Conservation (phyloP, 1,140 invertebrate genomes). For the Temnothorax nylanderi region DNA sequence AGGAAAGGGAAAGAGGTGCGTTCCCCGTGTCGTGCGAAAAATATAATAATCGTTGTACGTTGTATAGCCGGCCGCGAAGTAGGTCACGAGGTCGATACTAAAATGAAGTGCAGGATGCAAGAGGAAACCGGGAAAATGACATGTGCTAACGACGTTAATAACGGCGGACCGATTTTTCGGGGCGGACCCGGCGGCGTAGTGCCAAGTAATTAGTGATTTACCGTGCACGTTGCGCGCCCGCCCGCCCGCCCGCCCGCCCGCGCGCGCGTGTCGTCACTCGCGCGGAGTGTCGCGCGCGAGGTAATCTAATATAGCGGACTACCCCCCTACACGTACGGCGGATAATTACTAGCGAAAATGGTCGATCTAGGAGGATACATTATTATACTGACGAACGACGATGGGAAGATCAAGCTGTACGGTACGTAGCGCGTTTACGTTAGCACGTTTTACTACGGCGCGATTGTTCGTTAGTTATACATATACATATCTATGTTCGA, state of each 20-base stretch:
- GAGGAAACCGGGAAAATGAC: constrained; percentile 66
- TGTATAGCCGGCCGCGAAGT: constrained; percentile 42
- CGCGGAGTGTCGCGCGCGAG: constrained; percentile 41
- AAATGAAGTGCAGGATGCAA: constrained; percentile 63
- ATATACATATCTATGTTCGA: neutral
- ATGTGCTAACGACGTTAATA: constrained; percentile 68
- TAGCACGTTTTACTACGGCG: neutral
- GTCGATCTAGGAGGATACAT: constrained; percentile 98
- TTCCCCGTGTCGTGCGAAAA: constrained; percentile 33
- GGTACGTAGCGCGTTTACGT: constrained; percentile 88
- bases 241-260: too few species aligned
- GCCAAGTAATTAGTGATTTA: constrained; percentile 59
- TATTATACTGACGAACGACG: constrained; percentile 97
- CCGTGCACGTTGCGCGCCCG: constrained; percentile 24
- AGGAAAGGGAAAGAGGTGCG: constrained; percentile 2
- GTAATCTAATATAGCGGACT: constrained; percentile 63
- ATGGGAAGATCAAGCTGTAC: constrained; percentile 97
- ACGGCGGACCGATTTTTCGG: constrained; percentile 57
- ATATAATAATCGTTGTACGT: constrained; percentile 35
- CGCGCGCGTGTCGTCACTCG: constrained; percentile 19
- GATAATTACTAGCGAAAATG: constrained; percentile 84
- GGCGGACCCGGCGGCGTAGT: constrained; percentile 49
- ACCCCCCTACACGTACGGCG: constrained; percentile 32
- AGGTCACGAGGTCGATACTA: constrained; percentile 66
- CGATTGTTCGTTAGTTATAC: too few species aligned